A percentile compares a stretch with the other conserved stretches of the same genome.
Evolutionary conservation across 1,140 invertebrate genomes (phyloP).

Genomic region (Linepithema humile): DNA sequence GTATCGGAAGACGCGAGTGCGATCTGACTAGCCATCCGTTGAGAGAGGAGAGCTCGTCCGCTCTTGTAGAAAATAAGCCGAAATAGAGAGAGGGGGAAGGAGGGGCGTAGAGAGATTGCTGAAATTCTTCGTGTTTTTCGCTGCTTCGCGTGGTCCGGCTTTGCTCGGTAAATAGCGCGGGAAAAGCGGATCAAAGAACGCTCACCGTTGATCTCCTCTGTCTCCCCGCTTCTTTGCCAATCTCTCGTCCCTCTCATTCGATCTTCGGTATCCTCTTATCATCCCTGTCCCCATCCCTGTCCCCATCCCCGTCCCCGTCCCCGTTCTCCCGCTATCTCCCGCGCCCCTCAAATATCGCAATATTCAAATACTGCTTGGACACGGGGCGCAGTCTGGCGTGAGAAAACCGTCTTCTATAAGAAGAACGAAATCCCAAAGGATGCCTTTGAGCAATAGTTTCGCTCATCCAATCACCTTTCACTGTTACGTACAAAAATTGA

Average conservation of each 20-base stretch:
- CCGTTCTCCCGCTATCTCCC: no score
- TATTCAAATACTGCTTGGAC: slow-evolving; percentile 60
- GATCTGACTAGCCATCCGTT: slow-evolving; percentile 15
- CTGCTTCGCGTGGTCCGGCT: slow-evolving; percentile 16
- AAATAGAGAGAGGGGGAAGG: background rate
- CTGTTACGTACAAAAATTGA: slow-evolving; percentile 48
- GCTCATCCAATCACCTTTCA: slow-evolving; percentile 54
- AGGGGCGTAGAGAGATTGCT: slow-evolving; percentile 10
- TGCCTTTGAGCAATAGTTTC: slow-evolving; percentile 46
- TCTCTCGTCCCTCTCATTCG: slow-evolving; percentile 10
- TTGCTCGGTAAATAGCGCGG: slow-evolving; percentile 12
- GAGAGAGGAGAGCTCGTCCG: background rate
- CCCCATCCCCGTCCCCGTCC: background rate
- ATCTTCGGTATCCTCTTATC: slow-evolving; percentile 42
- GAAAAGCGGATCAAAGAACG: slow-evolving; percentile 47
- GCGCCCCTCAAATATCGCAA: slow-evolving; percentile 30
- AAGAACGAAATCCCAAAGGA: slow-evolving; percentile 33
- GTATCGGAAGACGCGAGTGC: background rate
- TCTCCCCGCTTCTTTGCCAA: background rate
- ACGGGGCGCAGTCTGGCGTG: slow-evolving; percentile 17
- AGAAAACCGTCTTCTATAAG: background rate
- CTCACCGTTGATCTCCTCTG: background rate
- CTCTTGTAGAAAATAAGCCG: slow-evolving; percentile 36
- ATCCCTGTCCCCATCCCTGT: background rate
- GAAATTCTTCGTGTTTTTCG: slow-evolving; percentile 48